Base-by-base conservation (phyloP, 2,113 vertebrate genomes). In the Oxyura jamaicensis region DNA sequence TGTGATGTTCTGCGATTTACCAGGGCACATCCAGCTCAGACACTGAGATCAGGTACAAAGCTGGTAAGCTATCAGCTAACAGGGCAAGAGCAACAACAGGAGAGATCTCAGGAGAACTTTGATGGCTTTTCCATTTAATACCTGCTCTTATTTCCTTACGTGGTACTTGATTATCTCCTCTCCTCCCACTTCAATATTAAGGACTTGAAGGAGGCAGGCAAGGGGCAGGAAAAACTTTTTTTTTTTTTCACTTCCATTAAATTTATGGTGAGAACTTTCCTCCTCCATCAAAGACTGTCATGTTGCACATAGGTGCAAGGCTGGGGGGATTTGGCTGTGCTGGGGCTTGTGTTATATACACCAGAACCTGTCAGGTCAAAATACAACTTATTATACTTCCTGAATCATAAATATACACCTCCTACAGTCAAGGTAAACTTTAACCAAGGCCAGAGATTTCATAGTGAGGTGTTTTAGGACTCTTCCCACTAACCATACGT, bases 221-320 rank as follows among this genome's bases (percentile, higher is more conserved):
- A 83, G 22, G 88, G 33, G 36, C 14, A 92, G 60, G 80, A 86
- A 71, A 5, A 81, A 10, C 8, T 25, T 8, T 36, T 44, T 25
- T 8, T 36, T 44, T 50, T 77, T 87, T 92, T 73, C 13, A 52
- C 14, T 63, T 21, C 31, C 23, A 3, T 88, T 36, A 74, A 81
- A 83, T 0, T 0, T 8, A 3, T 71, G n/a, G 46, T 0, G 0
- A 92, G n/a, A 92, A 56, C 29, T 76, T 90, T 59, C 23, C 25
- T 50, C 26, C 20, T 78, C 48, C 21, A 63, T 44, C 25, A 67
- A 46, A 8, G 7, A 39, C 2, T 23, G 55, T 23, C 60, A 58
- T 31, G 18, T 8, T 46, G 26, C 1, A 2, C 21, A 8, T 5
- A 60, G 50, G 13, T 31, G 12, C 66, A 74, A 77, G 11, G 10